Evolutionary conservation across 2,888 invertebrate genomes (phyloP), one percentile per base, ranked within the genome.

Genomic region (Julus scanicus): DNA sequence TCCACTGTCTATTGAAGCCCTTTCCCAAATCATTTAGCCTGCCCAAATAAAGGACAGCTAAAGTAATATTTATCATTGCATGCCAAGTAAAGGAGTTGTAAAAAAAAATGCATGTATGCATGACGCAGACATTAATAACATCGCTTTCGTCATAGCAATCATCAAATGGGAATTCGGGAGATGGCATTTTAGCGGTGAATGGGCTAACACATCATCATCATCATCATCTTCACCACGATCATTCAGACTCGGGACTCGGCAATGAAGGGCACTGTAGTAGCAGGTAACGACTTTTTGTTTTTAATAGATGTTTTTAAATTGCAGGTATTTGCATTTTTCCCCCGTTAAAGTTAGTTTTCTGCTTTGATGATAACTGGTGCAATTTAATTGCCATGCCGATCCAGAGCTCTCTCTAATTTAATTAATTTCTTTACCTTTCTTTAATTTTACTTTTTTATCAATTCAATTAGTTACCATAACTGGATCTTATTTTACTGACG

Each of bases 241-340:
- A 88, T 53, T 88, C 88, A 20, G 88, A 88, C 39, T 88, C 88
- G 17, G 88, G 88, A 37, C 85, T 88, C 39, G 88, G 88, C 49
- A 88, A 85, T 17, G 88, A 88, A 86, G 57, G 49, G 20, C 88
- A 88, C n/a, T 85, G 85, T 84, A 49, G 44, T 15, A 57, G 57
- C 57, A 57, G 57, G 57, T 57, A 57, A 57, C 57, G n/a, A n/a
- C n/a, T 57, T 53, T 29, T 57, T n/a, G 57, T 37, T 84, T 84
- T 44, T 6, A 84, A 84, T 6, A 83, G 17, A 29, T 37, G 20
- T 84, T 84, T 15, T 20, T 84, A 29, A 29, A 29, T 29, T 4
- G 53, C 17, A 53, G 53, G 53, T 17, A 9, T 53, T 13, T 15
- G 15, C 0, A 15, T 9, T 53, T 13, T 53, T 15, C 17, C 53